Conservation (phyloP, 2,888 invertebrate species). For the Perizoma flavofasciatum region DNA sequence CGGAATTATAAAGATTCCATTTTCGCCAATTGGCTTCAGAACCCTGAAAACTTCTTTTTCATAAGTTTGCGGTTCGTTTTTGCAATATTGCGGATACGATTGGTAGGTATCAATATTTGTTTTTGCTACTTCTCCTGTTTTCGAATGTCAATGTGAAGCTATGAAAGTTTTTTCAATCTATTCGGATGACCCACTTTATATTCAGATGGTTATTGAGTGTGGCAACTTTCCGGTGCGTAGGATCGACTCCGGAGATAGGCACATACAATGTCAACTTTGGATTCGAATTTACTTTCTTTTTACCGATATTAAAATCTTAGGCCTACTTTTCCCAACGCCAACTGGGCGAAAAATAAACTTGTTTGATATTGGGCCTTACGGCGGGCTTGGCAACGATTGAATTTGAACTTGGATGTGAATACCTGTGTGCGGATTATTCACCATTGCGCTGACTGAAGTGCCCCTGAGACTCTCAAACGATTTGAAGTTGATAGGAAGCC, state of each 20-base stretch:
- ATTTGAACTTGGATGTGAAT: constrained; percentile 15
- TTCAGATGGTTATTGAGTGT: constrained; percentile 68
- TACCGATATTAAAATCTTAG: constrained; percentile 31
- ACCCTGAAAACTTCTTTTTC: neutral
- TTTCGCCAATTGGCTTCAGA: too few species aligned
- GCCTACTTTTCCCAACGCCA: constrained; percentile 18
- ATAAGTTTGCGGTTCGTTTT: neutral
- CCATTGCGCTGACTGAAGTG: constrained; percentile 26
- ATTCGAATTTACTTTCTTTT: constrained; percentile 30
- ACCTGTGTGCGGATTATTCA: constrained; percentile 17
- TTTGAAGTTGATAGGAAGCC: constrained; percentile 23
- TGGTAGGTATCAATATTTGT: constrained; percentile 18
- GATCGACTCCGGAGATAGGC: constrained; percentile 47
- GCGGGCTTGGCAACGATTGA: constrained; percentile 15
- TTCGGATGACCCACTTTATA: constrained; percentile 65
- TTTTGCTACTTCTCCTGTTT: constrained; percentile 21
- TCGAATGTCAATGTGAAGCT: constrained; percentile 32
- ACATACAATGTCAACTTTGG: constrained; percentile 29
- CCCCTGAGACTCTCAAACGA: constrained; percentile 27
- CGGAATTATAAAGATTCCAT: too few species aligned
- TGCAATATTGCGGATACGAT: neutral
- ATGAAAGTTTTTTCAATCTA: constrained; percentile 65
- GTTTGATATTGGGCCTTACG: constrained; percentile 19
- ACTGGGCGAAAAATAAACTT: constrained; percentile 20
- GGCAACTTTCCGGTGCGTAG: constrained; percentile 51